phyloP scores from a whole-genome alignment of 2,797 vertebrate genomes.

The Oophaga sylvatica region DNA sequence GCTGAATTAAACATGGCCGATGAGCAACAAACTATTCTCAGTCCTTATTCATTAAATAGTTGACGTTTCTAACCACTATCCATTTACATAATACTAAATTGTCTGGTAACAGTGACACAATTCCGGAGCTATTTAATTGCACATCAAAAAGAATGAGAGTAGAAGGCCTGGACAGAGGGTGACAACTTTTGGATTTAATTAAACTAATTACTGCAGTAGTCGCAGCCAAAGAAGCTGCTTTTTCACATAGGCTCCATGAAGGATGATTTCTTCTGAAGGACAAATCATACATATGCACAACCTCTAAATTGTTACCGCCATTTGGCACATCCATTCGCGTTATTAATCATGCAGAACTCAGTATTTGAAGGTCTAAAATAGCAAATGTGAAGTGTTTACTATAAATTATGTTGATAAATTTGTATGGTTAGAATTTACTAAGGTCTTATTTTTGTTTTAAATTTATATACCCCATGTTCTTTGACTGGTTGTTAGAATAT shows the following conservation, averaged over 20 bases:
- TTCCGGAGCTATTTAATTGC: not conserved
- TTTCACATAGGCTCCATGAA: not conserved
- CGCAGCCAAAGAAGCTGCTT: not conserved
- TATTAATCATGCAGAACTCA: constrained; percentile 22
- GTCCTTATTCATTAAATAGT: not conserved
- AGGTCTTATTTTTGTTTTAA: not conserved
- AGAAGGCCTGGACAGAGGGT: not conserved
- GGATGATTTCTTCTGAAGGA: not conserved
- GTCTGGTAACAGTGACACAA: not conserved
- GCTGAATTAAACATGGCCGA: not conserved
- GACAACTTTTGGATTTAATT: constrained; percentile 20
- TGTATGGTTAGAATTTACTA: not conserved
- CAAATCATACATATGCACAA: not conserved
- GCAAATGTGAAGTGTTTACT: not conserved
- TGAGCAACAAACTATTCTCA: not conserved
- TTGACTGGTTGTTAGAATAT: not conserved
- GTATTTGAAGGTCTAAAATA: not conserved
- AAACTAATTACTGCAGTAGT: constrained; percentile 17
- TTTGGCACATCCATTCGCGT: not conserved
- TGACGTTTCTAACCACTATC: no score
- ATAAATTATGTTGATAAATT: not conserved
- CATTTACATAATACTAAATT: not conserved
- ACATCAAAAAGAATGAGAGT: constrained; percentile 3
- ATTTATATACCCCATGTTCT: not conserved
- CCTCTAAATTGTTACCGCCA: not conserved